Percentiles rank a stretch among this genome's conserved stretches.
phyloP scores from a whole-genome alignment of 2,113 vertebrate genomes.

The Bettongia penicillata region DNA sequence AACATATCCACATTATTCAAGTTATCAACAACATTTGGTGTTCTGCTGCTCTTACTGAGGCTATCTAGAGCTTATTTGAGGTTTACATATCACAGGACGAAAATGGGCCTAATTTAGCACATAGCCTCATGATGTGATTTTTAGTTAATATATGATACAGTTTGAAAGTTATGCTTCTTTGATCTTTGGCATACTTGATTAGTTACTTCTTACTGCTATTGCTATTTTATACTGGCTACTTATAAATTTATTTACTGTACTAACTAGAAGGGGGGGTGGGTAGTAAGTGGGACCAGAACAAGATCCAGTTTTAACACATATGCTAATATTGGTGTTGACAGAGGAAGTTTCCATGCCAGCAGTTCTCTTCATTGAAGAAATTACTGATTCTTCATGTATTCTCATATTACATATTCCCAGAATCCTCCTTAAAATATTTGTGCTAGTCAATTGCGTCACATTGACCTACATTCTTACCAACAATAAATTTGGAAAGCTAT shows the following conservation, averaged over 20 bases:
- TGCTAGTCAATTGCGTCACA: not conserved
- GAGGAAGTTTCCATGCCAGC: not conserved
- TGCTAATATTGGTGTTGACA: not conserved
- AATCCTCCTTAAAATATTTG: not conserved
- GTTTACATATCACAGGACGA: not conserved
- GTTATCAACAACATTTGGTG: not conserved
- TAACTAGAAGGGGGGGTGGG: not conserved
- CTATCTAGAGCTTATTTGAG: not conserved
- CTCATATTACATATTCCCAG: not conserved
- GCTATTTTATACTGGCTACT: not conserved
- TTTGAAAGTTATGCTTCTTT: not conserved
- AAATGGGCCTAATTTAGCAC: not conserved
- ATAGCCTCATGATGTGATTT: not conserved
- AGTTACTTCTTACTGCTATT: not conserved
- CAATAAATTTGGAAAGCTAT: not conserved
- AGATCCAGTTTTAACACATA: not conserved
- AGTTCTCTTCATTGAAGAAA: not conserved
- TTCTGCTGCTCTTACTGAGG: not conserved
- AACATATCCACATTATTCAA: not conserved
- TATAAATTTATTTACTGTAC: not conserved
- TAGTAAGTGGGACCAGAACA: not conserved
- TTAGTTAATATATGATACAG: not conserved
- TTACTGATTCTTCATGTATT: not conserved
- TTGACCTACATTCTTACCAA: not conserved
- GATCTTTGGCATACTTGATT: not conserved